Evolutionary conservation across 2,797 vertebrate genomes (phyloP).

Genomic region (Sandelia bainsii): DNA sequence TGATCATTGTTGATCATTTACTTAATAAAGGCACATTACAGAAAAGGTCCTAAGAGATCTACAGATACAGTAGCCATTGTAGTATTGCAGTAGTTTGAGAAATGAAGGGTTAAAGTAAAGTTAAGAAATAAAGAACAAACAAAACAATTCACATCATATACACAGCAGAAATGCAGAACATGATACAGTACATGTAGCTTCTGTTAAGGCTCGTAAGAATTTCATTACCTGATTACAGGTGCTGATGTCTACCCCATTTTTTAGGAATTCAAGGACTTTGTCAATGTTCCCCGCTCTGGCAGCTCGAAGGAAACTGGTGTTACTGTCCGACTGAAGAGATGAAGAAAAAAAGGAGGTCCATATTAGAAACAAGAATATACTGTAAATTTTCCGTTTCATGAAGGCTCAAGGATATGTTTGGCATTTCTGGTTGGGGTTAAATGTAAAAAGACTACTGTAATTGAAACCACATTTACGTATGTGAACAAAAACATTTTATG

Average conservation of each 20-base stretch:
- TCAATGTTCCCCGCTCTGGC: constrained; percentile 96
- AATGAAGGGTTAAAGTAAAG: too few relatives aligned
- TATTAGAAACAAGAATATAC: constrained; percentile 19
- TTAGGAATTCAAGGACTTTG: constrained; percentile 97
- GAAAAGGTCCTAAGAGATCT: too few relatives aligned
- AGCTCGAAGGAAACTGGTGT: constrained; percentile 97
- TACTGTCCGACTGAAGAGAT: constrained; percentile 93
- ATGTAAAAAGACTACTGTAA: background rate
- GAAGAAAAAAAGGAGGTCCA: constrained; percentile 27
- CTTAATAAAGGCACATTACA: too few relatives aligned
- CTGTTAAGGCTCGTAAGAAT: background rate
- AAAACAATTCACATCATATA: background rate
- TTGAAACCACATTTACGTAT: background rate
- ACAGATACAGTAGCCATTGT: too few relatives aligned
- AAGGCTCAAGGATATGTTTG: background rate
- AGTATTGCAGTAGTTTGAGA: too few relatives aligned
- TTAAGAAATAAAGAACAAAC: background rate
- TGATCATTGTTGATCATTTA: too few relatives aligned
- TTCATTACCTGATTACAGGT: constrained; percentile 92
- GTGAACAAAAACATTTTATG: too few relatives aligned
- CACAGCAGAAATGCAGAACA: background rate
- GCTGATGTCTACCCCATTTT: constrained; percentile 95
- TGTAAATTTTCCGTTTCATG: background rate
- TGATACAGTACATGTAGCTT: background rate
- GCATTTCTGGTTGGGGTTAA: background rate